Evolutionary conservation across 2,888 invertebrate genomes (phyloP).

Genomic region (Cantharis flavilabris): DNA sequence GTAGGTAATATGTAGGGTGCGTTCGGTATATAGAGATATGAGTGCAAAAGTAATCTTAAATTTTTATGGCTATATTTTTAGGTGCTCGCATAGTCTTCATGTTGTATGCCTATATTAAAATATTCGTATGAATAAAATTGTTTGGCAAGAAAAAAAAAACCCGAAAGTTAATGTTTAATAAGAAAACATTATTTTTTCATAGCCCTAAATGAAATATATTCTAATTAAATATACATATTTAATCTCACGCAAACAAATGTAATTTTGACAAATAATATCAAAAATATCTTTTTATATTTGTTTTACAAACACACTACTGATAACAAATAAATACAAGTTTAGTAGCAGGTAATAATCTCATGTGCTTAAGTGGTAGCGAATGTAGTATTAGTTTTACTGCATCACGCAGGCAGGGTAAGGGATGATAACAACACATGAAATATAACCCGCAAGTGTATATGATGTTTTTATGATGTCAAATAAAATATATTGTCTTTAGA

Average conservation of each 20-base stretch:
- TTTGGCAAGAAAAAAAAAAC: not conserved
- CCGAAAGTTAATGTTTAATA: not conserved
- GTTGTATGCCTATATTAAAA: not conserved
- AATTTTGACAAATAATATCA: conserved; percentile 11
- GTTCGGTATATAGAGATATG: not conserved
- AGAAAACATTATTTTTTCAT: not conserved
- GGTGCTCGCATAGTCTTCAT: not conserved
- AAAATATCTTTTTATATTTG: conserved; percentile 21
- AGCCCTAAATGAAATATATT: not conserved
- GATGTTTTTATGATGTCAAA: conserved; percentile 55
- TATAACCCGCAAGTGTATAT: conserved; percentile 54
- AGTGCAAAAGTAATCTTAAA: not conserved
- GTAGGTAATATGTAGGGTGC: not conserved
- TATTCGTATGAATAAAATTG: not conserved
- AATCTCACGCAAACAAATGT: conserved; percentile 11
- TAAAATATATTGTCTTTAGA: conserved; percentile 51
- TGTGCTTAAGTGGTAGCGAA: conserved; percentile 30
- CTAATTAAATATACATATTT: not conserved
- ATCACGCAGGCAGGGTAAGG: conserved; percentile 36
- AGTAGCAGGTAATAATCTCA: conserved; percentile 32
- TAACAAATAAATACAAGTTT: conserved; percentile 29
- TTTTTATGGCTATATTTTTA: not conserved
- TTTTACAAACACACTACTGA: conserved; percentile 26
- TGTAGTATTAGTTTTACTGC: conserved; percentile 26
- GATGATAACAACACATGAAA: conserved; percentile 52